Conservation (phyloP, 64 coral and sea anemone genomes). For the Montipora sp. region DNA sequence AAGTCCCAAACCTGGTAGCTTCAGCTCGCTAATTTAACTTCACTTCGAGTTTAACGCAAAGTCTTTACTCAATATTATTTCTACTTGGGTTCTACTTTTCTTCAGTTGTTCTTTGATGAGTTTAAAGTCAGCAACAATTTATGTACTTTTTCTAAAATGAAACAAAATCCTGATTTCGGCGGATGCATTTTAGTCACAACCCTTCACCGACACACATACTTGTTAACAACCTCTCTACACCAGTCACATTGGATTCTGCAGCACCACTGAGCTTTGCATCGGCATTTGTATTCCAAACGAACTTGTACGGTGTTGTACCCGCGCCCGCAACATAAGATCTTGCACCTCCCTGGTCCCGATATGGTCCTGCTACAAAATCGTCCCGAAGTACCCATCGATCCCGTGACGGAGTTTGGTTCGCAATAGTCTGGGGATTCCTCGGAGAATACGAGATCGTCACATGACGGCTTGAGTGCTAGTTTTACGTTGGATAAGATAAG, state of each 20-base stretch:
- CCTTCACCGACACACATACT: constrained; percentile 54
- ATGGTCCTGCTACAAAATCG: constrained; percentile 65
- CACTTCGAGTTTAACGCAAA: no score
- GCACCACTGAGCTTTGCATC: constrained; percentile 91
- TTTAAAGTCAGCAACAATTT: no score
- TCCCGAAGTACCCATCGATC: constrained; percentile 80
- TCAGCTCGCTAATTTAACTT: no score
- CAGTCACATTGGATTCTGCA: constrained; percentile 78
- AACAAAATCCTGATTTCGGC: no score
- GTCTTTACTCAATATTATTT: no score
- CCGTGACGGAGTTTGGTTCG: constrained; percentile 38
- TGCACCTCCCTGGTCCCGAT: constrained; percentile 56
- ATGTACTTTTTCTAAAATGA: no score
- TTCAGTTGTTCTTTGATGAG: no score
- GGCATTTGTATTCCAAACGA: constrained; percentile 72
- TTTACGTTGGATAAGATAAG: constrained; percentile 29
- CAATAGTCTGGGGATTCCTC: constrained; percentile 94
- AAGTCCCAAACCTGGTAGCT: no score
- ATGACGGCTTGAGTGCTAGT: constrained; percentile 29
- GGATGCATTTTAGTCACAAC: not conserved
- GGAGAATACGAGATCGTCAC: constrained; percentile 81
- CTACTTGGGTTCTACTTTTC: no score
- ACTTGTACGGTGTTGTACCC: constrained; percentile 91
- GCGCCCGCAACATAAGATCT: constrained; percentile 81
- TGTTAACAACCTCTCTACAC: constrained; percentile 72